These are phyloP conservation scores for Clavelina lepadiformis DNA, from an alignment of 23 tunicate species.

Conservation along the genomic window DNA sequence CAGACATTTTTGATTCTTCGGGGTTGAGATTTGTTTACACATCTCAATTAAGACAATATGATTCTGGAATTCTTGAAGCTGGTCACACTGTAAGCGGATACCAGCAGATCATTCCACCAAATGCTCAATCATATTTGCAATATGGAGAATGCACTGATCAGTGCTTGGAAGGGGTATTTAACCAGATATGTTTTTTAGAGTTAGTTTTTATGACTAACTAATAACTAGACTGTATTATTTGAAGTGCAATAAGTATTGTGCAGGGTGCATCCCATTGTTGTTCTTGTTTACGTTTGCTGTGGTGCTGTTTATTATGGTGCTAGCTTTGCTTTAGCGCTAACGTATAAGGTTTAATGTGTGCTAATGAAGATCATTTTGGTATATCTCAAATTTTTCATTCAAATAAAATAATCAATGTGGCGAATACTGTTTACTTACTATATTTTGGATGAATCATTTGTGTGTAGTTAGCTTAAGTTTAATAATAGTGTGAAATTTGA, in stretches of 20 bases:
- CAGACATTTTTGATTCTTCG: conserved; percentile 41
- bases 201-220: background rate
- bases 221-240: background rate
- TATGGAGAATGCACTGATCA: conserved; percentile 26
- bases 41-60: conserved; percentile 30
- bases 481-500: no score
- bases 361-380: no score
- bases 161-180: conserved; percentile 18
- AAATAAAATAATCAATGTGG: no score
- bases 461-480: background rate
- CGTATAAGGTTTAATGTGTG: no score
- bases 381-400: no score
- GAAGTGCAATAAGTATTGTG: no score
- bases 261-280: no score
- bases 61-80: conserved; percentile 34
- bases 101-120: conserved; percentile 36
- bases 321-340: no score
- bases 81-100: conserved; percentile 18
- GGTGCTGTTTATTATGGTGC: no score
- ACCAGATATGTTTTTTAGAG: background rate
- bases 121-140: conserved; percentile 11
- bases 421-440: no score
- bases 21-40: conserved; percentile 41
- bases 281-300: no score
- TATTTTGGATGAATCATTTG: no score